phyloP scores from a whole-genome alignment of 2,888 invertebrate species.

The Epirrita christyi region DNA sequence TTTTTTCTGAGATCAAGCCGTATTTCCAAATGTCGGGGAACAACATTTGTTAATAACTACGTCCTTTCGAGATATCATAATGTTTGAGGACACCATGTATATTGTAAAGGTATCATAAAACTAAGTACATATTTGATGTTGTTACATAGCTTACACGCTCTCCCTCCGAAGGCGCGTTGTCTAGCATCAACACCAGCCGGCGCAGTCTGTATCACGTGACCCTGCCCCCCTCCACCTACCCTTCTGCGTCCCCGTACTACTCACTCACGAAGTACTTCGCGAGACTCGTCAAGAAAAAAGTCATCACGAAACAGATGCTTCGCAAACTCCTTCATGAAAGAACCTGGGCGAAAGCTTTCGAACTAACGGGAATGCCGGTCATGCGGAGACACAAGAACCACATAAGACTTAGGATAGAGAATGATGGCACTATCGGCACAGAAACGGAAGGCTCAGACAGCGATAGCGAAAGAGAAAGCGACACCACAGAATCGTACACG shows the following conservation, averaged over 20 bases:
- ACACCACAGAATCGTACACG: conserved; percentile 71
- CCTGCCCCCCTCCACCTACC: conserved; percentile 90
- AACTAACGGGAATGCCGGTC: conserved; percentile 74
- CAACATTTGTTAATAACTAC: too few species aligned
- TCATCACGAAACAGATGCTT: conserved; percentile 88
- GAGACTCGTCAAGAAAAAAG: conserved; percentile 88
- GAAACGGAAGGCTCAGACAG: conserved; percentile 75
- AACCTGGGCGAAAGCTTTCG: conserved; percentile 79
- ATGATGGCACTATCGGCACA: conserved; percentile 72
- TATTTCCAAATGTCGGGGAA: too few species aligned
- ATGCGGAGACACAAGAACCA: conserved; percentile 75
- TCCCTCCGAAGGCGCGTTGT: conserved; percentile 82
- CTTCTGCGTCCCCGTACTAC: conserved; percentile 91
- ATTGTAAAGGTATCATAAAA: conserved; percentile 34
- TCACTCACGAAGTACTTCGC: conserved; percentile 91
- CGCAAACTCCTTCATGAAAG: conserved; percentile 89
- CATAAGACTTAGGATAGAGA: conserved; percentile 69
- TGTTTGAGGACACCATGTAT: conserved; percentile 9
- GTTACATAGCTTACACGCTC: conserved; percentile 80
- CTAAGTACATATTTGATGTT: conserved; percentile 65
- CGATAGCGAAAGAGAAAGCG: conserved; percentile 72
- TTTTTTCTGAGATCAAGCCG: too few species aligned
- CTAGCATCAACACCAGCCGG: conserved; percentile 81
- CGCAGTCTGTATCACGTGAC: conserved; percentile 85
- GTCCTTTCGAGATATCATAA: too few species aligned